Conservation (phyloP, 2,888 invertebrate species). For the Latrodectus elegans region DNA sequence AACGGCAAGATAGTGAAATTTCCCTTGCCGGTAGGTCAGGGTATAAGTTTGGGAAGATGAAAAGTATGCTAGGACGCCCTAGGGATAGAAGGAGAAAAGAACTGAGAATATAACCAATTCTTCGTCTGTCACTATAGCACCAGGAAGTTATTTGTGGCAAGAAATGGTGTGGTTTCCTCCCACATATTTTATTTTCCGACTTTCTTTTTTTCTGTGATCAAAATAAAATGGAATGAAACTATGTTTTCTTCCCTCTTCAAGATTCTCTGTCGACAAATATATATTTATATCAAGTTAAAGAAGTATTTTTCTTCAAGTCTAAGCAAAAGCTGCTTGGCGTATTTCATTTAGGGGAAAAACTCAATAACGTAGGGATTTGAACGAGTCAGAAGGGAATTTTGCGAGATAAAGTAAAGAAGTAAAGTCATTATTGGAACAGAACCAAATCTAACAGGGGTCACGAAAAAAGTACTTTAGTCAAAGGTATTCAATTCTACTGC, state of each 20-base stretch:
- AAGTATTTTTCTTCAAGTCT: constrained; percentile 23
- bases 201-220: background rate
- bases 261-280: constrained; percentile 30
- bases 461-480: background rate
- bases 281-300: constrained; percentile 50
- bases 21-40: constrained; percentile 17
- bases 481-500: constrained; percentile 13
- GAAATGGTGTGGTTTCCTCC: constrained; percentile 51
- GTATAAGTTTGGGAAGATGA: constrained; percentile 18
- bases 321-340: constrained; percentile 17
- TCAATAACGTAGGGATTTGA: constrained; percentile 48
- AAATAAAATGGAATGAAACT: constrained; percentile 26
- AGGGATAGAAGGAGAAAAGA: constrained; percentile 13
- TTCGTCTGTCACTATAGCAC: constrained; percentile 24
- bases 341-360: constrained; percentile 47
- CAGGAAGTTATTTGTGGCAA: constrained; percentile 56
- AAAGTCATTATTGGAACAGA: constrained; percentile 53
- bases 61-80: constrained; percentile 26
- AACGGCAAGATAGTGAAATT: constrained; percentile 17
- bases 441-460: constrained; percentile 37
- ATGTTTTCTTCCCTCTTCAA: constrained; percentile 3
- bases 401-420: constrained; percentile 25
- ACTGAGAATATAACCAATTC: constrained; percentile 49
- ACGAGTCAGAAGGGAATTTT: background rate
- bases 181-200: constrained; percentile 42